Evolutionary conservation across 2,888 invertebrate genomes (phyloP).

Genomic region (Iselma pallidipennis): DNA sequence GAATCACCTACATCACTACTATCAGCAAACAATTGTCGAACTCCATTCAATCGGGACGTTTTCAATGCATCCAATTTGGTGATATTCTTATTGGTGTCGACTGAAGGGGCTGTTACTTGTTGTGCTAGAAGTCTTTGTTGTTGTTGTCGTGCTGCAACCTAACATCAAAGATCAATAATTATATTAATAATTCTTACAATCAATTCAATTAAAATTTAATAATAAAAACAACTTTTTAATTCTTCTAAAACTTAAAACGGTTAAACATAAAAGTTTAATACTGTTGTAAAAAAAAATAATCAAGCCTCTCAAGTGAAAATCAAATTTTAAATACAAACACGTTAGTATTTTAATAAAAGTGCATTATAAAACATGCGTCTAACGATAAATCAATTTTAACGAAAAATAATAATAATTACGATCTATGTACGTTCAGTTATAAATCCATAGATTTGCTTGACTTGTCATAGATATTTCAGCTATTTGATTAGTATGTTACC

Average conservation of each 20-base stretch:
- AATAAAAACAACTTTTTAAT: too few relatives aligned
- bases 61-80: constrained; percentile 49
- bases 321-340: not conserved
- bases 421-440: not conserved
- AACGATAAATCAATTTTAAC: not conserved
- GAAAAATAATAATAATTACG: not conserved
- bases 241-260: too few relatives aligned
- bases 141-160: constrained; percentile 73
- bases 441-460: not conserved
- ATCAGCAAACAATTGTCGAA: constrained; percentile 51
- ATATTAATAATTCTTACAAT: too few relatives aligned
- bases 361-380: not conserved
- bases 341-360: not conserved
- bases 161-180: constrained; percentile 13
- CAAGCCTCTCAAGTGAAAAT: not conserved
- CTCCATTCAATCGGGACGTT: constrained; percentile 52
- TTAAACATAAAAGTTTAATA: too few relatives aligned
- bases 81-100: constrained; percentile 37
- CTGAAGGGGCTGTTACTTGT: constrained; percentile 47
- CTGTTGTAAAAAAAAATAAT: not conserved
- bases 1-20: constrained; percentile 52
- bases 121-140: constrained; percentile 63
- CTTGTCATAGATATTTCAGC: constrained; percentile 1
- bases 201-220: too few relatives aligned
- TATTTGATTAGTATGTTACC: constrained; percentile 52